A percentile compares a stretch with the other conserved stretches of the same genome.
phyloP scores from a whole-genome alignment of 2,113 vertebrate species.

The Plestiodon gilberti region DNA sequence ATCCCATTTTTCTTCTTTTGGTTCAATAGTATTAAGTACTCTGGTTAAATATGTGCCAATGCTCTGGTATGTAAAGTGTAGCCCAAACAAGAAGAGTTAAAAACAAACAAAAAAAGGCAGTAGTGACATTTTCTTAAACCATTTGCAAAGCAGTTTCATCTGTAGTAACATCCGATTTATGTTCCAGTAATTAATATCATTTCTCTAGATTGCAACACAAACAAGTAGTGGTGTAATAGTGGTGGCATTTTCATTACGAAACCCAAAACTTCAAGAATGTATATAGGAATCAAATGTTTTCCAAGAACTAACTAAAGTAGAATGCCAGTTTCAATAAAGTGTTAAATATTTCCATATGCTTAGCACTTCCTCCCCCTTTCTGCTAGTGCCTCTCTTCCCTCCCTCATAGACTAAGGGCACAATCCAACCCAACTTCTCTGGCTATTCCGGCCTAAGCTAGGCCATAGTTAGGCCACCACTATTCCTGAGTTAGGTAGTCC shows the following conservation, averaged over 20 bases:
- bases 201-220: conserved; percentile 31
- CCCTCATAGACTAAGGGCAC: background rate
- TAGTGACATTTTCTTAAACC: conserved; percentile 7
- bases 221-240: conserved; percentile 43
- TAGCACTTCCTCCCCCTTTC: conserved; percentile 28
- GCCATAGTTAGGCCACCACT: too few species aligned
- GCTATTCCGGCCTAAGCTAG: too few species aligned
- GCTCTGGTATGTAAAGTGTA: background rate
- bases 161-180: conserved; percentile 45
- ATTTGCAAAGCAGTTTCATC: background rate
- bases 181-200: conserved; percentile 36
- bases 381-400: background rate
- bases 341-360: conserved; percentile 20
- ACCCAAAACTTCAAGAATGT: conserved; percentile 43
- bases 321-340: conserved; percentile 48
- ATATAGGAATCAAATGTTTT: conserved; percentile 61
- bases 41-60: background rate
- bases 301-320: conserved; percentile 54
- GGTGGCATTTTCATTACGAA: conserved; percentile 57
- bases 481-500: too few species aligned
- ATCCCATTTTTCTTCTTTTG: background rate
- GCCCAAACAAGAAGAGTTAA: background rate
- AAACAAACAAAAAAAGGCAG: background rate
- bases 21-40: background rate
- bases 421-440: too few species aligned